Evolutionary conservation across 2,888 invertebrate species (phyloP).

Genomic region (Lasius platythorax): DNA sequence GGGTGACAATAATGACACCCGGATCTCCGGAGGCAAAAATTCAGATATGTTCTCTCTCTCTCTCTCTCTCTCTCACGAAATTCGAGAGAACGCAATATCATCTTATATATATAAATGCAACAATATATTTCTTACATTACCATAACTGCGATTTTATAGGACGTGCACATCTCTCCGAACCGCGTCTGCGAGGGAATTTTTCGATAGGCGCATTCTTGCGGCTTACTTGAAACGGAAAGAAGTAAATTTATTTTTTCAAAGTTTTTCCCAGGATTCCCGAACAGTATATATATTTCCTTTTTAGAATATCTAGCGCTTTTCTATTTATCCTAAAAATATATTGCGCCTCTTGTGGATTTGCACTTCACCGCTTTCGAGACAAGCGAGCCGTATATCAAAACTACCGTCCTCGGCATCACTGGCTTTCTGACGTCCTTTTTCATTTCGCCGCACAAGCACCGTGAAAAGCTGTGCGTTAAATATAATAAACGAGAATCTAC

Average conservation of each 20-base stretch:
- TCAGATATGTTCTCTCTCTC: not conserved
- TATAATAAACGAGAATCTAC: constrained; percentile 52
- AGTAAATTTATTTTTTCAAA: not conserved
- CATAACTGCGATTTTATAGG: not conserved
- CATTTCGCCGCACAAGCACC: constrained; percentile 23
- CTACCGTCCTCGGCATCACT: constrained; percentile 26
- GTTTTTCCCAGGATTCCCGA: not conserved
- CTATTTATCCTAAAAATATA: constrained; percentile 21
- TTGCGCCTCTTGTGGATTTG: constrained; percentile 1
- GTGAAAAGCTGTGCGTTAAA: constrained; percentile 44
- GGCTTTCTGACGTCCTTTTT: constrained; percentile 33
- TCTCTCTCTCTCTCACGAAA: not conserved
- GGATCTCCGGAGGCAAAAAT: not conserved
- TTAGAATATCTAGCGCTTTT: not conserved
- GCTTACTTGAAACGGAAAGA: constrained; percentile 32
- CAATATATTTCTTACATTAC: constrained; percentile 2
- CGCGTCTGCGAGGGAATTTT: not conserved
- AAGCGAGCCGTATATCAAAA: constrained; percentile 39
- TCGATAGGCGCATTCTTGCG: not conserved
- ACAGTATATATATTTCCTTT: not conserved
- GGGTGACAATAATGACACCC: constrained; percentile 3
- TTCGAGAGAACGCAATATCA: not conserved
- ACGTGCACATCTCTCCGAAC: not conserved
- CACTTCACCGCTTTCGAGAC: constrained; percentile 28
- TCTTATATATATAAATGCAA: not conserved